Conservation (phyloP, 2,888 invertebrate genomes). For the Ellobium chinense region DNA sequence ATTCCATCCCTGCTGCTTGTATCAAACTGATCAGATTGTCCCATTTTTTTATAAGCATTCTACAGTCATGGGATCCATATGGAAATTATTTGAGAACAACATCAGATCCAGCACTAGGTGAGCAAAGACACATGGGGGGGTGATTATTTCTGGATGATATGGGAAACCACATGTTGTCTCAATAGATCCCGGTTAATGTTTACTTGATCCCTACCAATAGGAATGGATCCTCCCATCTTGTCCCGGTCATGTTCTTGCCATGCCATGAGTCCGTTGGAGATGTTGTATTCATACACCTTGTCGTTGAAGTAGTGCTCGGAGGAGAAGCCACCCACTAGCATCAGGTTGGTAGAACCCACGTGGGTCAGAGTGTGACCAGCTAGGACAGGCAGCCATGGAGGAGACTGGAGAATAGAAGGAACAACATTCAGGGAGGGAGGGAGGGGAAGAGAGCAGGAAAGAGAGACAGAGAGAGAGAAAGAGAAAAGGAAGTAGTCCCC, state of each 20-base stretch:
- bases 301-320: conserved; percentile 88
- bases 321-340: conserved; percentile 91
- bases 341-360: conserved; percentile 84
- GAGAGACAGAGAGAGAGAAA: background rate
- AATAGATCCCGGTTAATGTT: no score
- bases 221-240: conserved; percentile 85
- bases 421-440: no score
- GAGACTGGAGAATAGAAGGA: no score
- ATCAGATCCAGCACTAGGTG: no score
- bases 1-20: no score
- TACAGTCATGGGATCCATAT: no score
- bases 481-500: background rate
- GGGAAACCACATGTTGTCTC: background rate
- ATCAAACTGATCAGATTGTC: no score
- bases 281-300: conserved; percentile 82
- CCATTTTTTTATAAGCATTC: no score
- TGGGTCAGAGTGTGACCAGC: conserved; percentile 94
- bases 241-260: conserved; percentile 58
- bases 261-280: conserved; percentile 39
- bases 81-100: no score
- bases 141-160: background rate
- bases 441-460: no score
- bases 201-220: conserved; percentile 82
- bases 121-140: background rate
- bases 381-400: conserved; percentile 82